Evolutionary conservation across 2,797 vertebrate genomes (phyloP), one percentile per base, ranked within the genome.

Genomic region (Chelon auratus): DNA sequence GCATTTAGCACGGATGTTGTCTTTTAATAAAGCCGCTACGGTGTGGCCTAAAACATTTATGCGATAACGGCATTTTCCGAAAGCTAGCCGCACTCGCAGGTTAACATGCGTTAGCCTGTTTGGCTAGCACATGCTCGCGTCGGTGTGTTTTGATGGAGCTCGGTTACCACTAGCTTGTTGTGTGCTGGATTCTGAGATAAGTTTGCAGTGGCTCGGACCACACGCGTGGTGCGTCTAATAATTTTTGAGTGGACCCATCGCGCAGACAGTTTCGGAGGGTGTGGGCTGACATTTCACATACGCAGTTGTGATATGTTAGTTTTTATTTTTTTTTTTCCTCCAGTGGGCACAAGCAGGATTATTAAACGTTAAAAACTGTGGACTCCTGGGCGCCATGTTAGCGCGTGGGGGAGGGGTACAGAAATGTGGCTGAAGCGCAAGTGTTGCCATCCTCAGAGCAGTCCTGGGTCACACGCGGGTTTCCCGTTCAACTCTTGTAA

Each of bases 371-470:
- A 68, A 80, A 89, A 87, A 45, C 79, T 81, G 84, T 80, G 71
- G 89, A 89, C 89, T 90, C 69, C 6, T 43, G 78, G 91, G 93
- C 92, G 94, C 94, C 94, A 94, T 94, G 89, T 95, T 94, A 92
- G 89, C 75, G 91, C 63, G 75, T 90, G 91, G 80, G 92, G 93
- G 94, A 93, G 94, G 94, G 94, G 93, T 82, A 2, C 56, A 68
- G 72, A 68, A 77, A 82, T 83, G 86, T 83, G 86, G 80, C 82
- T 72, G 59, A 39, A 61, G 55, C 56, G 37, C 47, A 13, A 59
- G 30, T 59, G 56, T 60, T n/a, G 69, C 45, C 51, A 40, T 60
- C 50, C 42, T 63, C 53, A 47, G 5, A 66, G 77, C 59, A 61
- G 54, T 52, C 51, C 48, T 40, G 47, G 37, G 53, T 69, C 75